These are phyloP conservation scores for Myotis myotis DNA, from an alignment of 2,797 vertebrate genomes.

Conservation along the genomic window DNA sequence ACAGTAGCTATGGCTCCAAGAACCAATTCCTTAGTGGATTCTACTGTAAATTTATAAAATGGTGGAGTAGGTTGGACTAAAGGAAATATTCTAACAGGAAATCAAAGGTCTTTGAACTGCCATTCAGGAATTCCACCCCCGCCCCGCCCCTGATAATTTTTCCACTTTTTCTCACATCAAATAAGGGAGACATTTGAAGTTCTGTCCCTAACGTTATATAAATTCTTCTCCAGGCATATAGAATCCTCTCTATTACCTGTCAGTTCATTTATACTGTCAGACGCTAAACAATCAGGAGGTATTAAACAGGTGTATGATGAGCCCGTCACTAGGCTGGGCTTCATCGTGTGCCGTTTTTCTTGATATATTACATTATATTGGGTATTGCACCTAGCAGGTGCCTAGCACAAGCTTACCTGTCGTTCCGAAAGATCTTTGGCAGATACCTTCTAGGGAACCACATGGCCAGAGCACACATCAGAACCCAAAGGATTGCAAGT, in stretches of 20 bases:
- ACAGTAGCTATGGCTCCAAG: background rate
- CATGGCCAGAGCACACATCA: conserved; percentile 98
- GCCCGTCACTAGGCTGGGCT: background rate
- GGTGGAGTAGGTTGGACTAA: background rate
- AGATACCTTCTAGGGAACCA: conserved; percentile 98
- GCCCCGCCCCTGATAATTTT: background rate
- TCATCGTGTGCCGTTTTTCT: background rate
- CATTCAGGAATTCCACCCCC: background rate
- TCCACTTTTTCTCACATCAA: background rate
- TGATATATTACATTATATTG: background rate
- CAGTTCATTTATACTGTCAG: background rate
- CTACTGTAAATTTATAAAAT: background rate
- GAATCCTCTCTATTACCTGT: background rate
- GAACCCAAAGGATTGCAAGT: conserved; percentile 96
- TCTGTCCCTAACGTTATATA: background rate
- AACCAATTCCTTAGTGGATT: background rate
- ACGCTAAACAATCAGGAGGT: background rate
- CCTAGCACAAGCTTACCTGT: conserved; percentile 87
- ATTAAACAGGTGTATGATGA: background rate
- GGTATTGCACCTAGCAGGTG: background rate
- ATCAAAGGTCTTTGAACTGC: conserved; percentile 11
- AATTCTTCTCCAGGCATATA: background rate
- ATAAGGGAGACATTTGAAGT: background rate
- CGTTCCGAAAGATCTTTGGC: conserved; percentile 93
- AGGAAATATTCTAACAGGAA: conserved; percentile 31